A percentile compares a stretch with the other conserved stretches of the same genome.
phyloP scores from a whole-genome alignment of 2,888 invertebrate genomes.

The Sussaba pulchella region DNA sequence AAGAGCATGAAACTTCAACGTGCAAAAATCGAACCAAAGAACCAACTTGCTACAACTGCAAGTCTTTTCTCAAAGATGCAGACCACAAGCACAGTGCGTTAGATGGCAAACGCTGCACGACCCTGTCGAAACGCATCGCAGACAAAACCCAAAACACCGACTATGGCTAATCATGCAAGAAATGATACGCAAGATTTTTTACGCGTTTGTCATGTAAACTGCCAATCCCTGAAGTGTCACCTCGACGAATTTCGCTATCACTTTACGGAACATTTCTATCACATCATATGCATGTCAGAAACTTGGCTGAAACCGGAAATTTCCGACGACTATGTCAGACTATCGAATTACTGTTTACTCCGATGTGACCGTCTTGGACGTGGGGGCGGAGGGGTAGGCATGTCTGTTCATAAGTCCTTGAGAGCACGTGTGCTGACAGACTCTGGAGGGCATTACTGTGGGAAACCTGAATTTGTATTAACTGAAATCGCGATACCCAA shows the following conservation, averaged over 20 bases:
- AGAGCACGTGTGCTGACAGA: neutral
- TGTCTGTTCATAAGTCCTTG: neutral
- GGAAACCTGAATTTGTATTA: conserved; percentile 12
- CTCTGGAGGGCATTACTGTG: conserved; percentile 9
- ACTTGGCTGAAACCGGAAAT: conserved; percentile 9
- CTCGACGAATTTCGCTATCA: neutral
- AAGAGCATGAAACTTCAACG: neutral
- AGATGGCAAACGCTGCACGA: neutral
- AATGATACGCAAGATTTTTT: neutral
- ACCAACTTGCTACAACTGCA: conserved; percentile 7
- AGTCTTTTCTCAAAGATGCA: neutral
- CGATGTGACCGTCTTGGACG: conserved; percentile 1
- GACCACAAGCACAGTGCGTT: too few species aligned
- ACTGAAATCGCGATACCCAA: neutral
- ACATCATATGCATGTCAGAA: conserved; percentile 15
- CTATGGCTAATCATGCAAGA: neutral
- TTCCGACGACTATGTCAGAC: neutral
- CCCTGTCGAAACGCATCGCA: conserved; percentile 1
- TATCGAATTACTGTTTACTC: neutral
- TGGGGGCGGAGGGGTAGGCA: conserved; percentile 1
- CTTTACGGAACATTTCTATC: neutral
- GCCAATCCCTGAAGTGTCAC: conserved; percentile 19
- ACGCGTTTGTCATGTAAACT: conserved; percentile 2
- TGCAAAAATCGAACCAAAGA: neutral
- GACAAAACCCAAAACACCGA: conserved; percentile 10